Conservation (phyloP, 1,140 invertebrate genomes). For the Scaptomyza pallida region DNA sequence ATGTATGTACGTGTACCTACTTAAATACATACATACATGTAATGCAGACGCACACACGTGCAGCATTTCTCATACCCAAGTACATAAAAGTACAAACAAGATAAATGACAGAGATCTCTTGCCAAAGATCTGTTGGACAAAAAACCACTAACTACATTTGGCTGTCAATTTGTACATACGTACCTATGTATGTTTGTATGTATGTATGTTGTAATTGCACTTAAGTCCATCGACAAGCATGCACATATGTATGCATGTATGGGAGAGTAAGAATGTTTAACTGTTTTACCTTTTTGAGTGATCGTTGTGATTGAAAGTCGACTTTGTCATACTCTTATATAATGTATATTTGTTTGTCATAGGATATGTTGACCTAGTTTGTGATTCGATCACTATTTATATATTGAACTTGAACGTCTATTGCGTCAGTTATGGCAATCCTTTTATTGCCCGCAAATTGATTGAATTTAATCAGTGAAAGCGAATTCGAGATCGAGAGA, state of each 20-base stretch:
- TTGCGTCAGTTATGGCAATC: conserved; percentile 40
- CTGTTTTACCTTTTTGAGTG: background rate
- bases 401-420: conserved; percentile 37
- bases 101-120: background rate
- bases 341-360: background rate
- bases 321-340: background rate
- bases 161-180: background rate
- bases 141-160: conserved; percentile 6
- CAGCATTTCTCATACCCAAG: conserved; percentile 6
- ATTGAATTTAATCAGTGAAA: conserved; percentile 56
- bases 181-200: background rate
- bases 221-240: background rate
- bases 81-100: background rate
- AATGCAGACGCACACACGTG: conserved; percentile 5
- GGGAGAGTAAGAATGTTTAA: background rate
- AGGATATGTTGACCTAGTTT: conserved; percentile 2
- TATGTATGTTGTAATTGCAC: background rate
- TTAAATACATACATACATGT: background rate
- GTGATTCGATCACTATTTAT: too few species aligned
- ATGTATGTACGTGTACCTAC: too few species aligned
- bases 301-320: too few species aligned
- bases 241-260: too few species aligned
- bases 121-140: conserved; percentile 4
- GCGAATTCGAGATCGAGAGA: conserved; percentile 27
- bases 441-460: conserved; percentile 69